Evolutionary conservation across 1,140 invertebrate species (phyloP).

Genomic region (Steinernema khuongi): DNA sequence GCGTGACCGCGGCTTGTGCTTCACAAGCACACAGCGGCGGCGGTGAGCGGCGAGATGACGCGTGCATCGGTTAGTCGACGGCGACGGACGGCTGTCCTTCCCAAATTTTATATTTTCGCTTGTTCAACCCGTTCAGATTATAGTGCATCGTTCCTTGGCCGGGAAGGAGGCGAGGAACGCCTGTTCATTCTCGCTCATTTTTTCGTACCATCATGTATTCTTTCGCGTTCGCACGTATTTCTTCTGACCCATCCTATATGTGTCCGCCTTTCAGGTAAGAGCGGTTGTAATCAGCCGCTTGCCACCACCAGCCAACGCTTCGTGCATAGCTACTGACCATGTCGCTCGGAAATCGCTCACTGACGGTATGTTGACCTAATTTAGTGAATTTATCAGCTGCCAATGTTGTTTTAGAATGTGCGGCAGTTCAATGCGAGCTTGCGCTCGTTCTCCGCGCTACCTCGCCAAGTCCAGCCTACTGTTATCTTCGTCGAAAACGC

Average conservation of each 20-base stretch:
- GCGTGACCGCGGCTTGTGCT: background rate
- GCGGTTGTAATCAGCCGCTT: background rate
- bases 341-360: constrained; percentile 1
- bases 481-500: background rate
- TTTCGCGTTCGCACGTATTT: background rate
- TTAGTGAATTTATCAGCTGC: background rate
- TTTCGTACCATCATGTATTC: background rate
- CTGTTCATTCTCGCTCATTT: background rate
- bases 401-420: background rate
- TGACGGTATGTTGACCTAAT: background rate
- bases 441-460: background rate
- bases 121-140: background rate
- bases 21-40: background rate
- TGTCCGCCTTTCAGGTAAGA: background rate
- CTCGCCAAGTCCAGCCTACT: background rate
- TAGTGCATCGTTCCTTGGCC: too few relatives aligned
- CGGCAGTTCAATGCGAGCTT: background rate
- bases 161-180: too few relatives aligned
- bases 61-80: background rate
- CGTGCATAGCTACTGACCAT: background rate
- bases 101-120: background rate
- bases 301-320: background rate
- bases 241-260: background rate
- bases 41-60: background rate
- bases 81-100: background rate